phyloP scores from a whole-genome alignment of 2,888 invertebrate genomes.

The Oscheius sp. region DNA sequence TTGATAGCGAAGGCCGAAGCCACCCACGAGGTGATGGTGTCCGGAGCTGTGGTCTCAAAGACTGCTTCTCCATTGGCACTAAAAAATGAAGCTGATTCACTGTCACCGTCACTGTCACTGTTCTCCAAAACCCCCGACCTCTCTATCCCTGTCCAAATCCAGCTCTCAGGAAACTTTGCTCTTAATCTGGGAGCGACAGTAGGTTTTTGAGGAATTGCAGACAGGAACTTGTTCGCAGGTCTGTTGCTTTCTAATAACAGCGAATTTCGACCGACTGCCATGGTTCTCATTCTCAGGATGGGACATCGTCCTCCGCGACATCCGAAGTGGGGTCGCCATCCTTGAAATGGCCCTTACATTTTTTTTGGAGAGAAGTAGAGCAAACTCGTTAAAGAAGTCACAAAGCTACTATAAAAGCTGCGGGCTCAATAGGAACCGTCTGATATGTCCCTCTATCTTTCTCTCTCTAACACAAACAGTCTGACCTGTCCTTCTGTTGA shows the following conservation, averaged over 20 bases:
- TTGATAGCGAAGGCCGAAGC: conserved; percentile 86
- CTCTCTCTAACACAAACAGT: neutral
- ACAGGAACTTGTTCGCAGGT: too few species aligned
- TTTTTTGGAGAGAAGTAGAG: too few species aligned
- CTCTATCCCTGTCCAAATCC: conserved; percentile 17
- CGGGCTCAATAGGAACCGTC: too few species aligned
- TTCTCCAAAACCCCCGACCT: conserved; percentile 6
- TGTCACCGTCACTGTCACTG: neutral
- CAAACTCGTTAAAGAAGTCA: too few species aligned
- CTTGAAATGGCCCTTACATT: too few species aligned
- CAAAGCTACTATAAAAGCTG: too few species aligned
- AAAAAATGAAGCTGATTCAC: conserved; percentile 38
- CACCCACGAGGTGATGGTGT: conserved; percentile 87
- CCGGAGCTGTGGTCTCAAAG: conserved; percentile 82
- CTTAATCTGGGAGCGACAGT: neutral
- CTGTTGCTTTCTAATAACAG: neutral
- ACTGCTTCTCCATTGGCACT: conserved; percentile 76
- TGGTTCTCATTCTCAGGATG: too few species aligned
- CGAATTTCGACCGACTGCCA: neutral
- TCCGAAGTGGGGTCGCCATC: too few species aligned
- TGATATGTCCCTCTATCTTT: too few species aligned
- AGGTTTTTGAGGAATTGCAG: too few species aligned
- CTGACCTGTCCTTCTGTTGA: conserved; percentile 5
- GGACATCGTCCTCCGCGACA: too few species aligned
- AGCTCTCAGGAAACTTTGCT: conserved; percentile 22